These are phyloP conservation scores for Himalopsyche japonica DNA, from an alignment of 2,888 invertebrate genomes.

Conservation along the genomic window DNA sequence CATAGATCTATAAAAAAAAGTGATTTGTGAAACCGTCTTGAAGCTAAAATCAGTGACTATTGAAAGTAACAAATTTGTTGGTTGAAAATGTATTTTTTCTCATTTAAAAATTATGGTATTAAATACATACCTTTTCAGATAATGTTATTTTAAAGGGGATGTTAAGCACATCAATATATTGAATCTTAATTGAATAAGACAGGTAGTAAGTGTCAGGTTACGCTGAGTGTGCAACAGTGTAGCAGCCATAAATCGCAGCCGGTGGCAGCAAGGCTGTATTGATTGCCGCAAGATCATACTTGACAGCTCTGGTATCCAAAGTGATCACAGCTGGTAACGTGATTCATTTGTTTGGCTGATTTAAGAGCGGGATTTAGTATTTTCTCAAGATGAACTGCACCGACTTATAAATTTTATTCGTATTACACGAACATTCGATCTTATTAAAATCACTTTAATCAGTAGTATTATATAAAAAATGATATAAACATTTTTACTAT, in stretches of 20 bases:
- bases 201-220: not conserved
- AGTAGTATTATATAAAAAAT: too few relatives aligned
- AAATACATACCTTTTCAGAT: not conserved
- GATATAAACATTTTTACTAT: too few relatives aligned
- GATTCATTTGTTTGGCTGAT: slow-evolving; percentile 27
- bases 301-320: slow-evolving; percentile 16
- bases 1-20: too few relatives aligned
- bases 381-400: not conserved
- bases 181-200: not conserved
- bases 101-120: too few relatives aligned
- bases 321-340: slow-evolving; percentile 28
- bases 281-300: slow-evolving; percentile 32
- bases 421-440: too few relatives aligned
- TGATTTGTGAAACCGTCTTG: too few relatives aligned
- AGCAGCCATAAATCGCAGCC: not conserved
- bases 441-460: too few relatives aligned
- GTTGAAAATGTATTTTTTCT: too few relatives aligned
- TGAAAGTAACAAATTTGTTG: too few relatives aligned
- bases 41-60: too few relatives aligned
- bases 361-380: not conserved
- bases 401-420: not conserved
- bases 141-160: not conserved
- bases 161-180: not conserved
- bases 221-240: not conserved
- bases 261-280: slow-evolving; percentile 15